Base-by-base conservation (phyloP, 2,888 invertebrate genomes). In the Spilarctia lutea region DNA sequence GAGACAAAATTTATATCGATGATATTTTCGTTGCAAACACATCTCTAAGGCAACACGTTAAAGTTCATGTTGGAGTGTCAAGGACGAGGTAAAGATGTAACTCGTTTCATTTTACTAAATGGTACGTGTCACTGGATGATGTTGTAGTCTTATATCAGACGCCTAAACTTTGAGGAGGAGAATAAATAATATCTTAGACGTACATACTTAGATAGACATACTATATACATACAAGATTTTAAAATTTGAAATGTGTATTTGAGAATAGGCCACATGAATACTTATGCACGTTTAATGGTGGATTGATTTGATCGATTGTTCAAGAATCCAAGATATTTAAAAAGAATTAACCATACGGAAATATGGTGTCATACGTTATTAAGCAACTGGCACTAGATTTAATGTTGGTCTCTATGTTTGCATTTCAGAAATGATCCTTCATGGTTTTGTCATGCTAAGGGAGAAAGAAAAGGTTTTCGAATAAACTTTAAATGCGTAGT, bases 31-130 rank as follows among this genome's bases (percentile, higher is more conserved):
- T 16, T 27, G 39, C 27, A 75, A 68, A 72, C 35, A 33, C 18
- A 68, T 65, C 75, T 72, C 45, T 72, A 68, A 52, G 20, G 10
- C 48, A n/a, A 11, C 20, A 11, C 10, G 18, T 33, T 18, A 48
- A 52, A 48, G 68, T 71, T 45, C 30, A 79, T 72, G 77, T 76
- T 81, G 42, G 65, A 39, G 24, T 69, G 69, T 3, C 18, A n/a
- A 45, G 4, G 39, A 4, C 39, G 7, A 63, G 30, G 56, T 35
- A 70, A 48, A 65, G 52, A 72, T 67, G 65, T 73, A 48, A 60
- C 65, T 65, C 75, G 75, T 80, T 84, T 77, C 78, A 71, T 73
- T 66, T 82, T 33, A 69, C 77, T 78, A 74, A 74, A 75, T 72
- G 67, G 70, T 71, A 68, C 68, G 68, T 78, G 76, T 52, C 68